Percentiles rank a stretch among this genome's conserved stretches.
Conservation (phyloP, 1,140 invertebrate species). For the Steinernema khuongi region DNA sequence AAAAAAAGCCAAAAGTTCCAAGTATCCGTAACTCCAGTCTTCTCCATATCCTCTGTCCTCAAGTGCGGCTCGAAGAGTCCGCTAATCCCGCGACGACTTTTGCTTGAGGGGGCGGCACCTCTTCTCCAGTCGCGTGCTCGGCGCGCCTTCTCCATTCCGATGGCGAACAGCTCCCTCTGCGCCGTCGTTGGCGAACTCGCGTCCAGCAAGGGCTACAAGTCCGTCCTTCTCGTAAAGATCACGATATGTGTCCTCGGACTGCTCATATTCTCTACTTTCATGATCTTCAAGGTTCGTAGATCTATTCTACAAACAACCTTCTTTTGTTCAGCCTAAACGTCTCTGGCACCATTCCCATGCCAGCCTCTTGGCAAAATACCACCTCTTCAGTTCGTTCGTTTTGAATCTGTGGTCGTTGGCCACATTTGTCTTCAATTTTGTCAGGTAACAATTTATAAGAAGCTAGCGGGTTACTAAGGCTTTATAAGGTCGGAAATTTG, state of each 20-base stretch:
- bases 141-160: not conserved
- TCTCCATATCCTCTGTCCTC: not conserved
- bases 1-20: too few relatives aligned
- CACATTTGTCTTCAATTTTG: not conserved
- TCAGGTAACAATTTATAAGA: too few relatives aligned
- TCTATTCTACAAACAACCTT: not conserved
- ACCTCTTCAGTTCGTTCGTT: not conserved
- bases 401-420: not conserved
- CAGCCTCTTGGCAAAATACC: not conserved
- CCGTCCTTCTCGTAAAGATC: not conserved
- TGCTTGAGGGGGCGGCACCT: not conserved
- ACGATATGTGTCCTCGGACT: not conserved
- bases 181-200: not conserved
- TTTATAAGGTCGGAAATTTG: too few relatives aligned
- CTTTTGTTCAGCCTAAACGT: slow-evolving; percentile 1
- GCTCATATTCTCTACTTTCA: not conserved
- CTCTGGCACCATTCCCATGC: not conserved
- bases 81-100: too few relatives aligned
- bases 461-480: too few relatives aligned
- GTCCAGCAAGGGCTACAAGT: not conserved
- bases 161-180: not conserved
- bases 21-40: too few relatives aligned
- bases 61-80: too few relatives aligned
- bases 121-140: not conserved
- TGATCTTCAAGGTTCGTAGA: not conserved